Evolutionary conservation across 2,113 vertebrate species (phyloP).

Genomic region (Abramis brama): DNA sequence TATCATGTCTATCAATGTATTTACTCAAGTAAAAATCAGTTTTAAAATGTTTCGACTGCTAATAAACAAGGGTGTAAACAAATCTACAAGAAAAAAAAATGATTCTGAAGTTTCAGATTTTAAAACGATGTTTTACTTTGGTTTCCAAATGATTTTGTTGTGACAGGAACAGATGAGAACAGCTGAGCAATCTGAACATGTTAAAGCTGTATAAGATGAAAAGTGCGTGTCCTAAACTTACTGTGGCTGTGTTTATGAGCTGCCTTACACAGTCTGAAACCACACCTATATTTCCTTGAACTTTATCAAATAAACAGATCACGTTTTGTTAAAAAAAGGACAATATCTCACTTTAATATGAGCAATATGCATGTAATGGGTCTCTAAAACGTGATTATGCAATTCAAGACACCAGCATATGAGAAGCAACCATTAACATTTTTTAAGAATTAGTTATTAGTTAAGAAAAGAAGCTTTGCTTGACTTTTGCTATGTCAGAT

Average conservation of each 20-base stretch:
- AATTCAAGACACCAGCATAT: neutral
- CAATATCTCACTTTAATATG: neutral
- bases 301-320: neutral
- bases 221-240: neutral
- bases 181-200: neutral
- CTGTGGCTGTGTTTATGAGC: constrained; percentile 27
- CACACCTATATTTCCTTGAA: neutral
- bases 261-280: neutral
- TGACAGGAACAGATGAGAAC: neutral
- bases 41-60: neutral
- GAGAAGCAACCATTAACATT: neutral
- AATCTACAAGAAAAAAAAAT: neutral
- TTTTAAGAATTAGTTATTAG: neutral
- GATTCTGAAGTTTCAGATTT: neutral
- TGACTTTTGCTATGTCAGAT: neutral
- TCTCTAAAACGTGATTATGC: neutral
- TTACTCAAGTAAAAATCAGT: neutral
- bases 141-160: neutral
- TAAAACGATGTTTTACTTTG: neutral
- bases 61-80: neutral
- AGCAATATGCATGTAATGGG: neutral
- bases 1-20: neutral
- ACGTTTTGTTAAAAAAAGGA: too few species aligned
- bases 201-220: neutral
- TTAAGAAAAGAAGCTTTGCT: neutral